Percentiles rank a stretch among this genome's conserved stretches.
Conservation (phyloP, 2,888 invertebrate genomes). For the Hirtodrosophila trivittata region DNA sequence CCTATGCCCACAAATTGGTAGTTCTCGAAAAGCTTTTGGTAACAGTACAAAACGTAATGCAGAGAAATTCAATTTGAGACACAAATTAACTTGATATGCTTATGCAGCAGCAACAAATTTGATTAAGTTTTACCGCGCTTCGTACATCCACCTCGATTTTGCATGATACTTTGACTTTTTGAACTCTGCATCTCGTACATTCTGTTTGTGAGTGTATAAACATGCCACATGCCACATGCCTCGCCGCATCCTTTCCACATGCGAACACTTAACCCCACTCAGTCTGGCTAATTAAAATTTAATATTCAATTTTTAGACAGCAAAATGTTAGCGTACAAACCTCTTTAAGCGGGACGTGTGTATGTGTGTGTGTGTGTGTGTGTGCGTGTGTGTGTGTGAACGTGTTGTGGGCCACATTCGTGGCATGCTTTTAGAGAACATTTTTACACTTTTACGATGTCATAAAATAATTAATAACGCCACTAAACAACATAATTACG, state of each 20-base stretch:
- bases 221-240: conserved; percentile 26
- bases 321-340: conserved; percentile 40
- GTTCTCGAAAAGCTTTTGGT: too few relatives aligned
- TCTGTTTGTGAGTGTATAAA: conserved; percentile 39
- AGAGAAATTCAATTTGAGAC: conserved; percentile 1
- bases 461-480: conserved; percentile 80
- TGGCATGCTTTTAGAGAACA: conserved; percentile 72
- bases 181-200: not conserved
- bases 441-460: conserved; percentile 69
- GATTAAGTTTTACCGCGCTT: conserved; percentile 30
- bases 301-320: conserved; percentile 69
- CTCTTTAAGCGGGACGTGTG: conserved; percentile 38
- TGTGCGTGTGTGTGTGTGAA: conserved; percentile 2
- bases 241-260: conserved; percentile 16
- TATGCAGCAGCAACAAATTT: conserved; percentile 25
- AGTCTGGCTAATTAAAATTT: conserved; percentile 70
- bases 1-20: too few relatives aligned
- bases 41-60: not conserved
- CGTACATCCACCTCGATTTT: not conserved
- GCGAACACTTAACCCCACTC: conserved; percentile 46
- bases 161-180: conserved; percentile 10
- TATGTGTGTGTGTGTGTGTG: conserved; percentile 12
- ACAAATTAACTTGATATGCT: conserved; percentile 36
- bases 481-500: conserved; percentile 78
- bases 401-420: conserved; percentile 51